phyloP scores from a whole-genome alignment of 2,888 invertebrate species.

The Lithodes maja region DNA sequence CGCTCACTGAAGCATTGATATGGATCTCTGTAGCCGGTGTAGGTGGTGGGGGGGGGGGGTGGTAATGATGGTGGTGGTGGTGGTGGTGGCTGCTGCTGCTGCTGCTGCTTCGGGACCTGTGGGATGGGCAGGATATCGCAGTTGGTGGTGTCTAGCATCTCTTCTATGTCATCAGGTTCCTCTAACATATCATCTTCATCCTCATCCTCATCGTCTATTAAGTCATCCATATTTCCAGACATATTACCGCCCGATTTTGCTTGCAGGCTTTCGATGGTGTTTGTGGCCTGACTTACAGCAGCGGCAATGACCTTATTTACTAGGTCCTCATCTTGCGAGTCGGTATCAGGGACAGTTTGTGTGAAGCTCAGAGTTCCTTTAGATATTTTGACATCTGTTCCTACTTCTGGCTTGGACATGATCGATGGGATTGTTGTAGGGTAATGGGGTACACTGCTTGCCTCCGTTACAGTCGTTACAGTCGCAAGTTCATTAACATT shows the following conservation, averaged over 20 bases:
- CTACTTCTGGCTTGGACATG: slow-evolving; percentile 15
- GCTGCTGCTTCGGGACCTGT: slow-evolving; percentile 21
- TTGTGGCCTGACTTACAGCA: slow-evolving; percentile 67
- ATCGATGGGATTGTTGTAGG: background rate
- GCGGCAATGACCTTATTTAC: slow-evolving; percentile 66
- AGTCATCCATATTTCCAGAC: slow-evolving; percentile 47
- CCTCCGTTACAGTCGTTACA: background rate
- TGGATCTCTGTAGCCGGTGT: slow-evolving; percentile 54
- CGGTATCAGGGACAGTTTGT: slow-evolving; percentile 53
- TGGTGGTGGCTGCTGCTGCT: background rate
- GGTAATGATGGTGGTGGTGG: too few species aligned
- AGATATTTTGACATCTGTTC: slow-evolving; percentile 49
- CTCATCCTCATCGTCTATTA: slow-evolving; percentile 44
- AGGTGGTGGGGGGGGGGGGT: background rate
- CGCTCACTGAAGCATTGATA: slow-evolving; percentile 63
- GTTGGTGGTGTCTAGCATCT: slow-evolving; percentile 35
- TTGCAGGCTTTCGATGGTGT: slow-evolving; percentile 61
- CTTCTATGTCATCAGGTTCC: slow-evolving; percentile 41
- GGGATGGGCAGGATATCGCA: slow-evolving; percentile 51
- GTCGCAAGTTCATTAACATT: slow-evolving; percentile 6
- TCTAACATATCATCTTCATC: slow-evolving; percentile 54
- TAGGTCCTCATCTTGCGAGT: slow-evolving; percentile 63
- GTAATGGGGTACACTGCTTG: too few species aligned
- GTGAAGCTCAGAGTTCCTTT: slow-evolving; percentile 62
- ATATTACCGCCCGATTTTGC: slow-evolving; percentile 54